Percentiles rank a stretch among this genome's conserved stretches.
These are phyloP conservation scores for Zaprionus ghesquierei DNA, from an alignment of 1,140 invertebrate species.

Conservation along the genomic window DNA sequence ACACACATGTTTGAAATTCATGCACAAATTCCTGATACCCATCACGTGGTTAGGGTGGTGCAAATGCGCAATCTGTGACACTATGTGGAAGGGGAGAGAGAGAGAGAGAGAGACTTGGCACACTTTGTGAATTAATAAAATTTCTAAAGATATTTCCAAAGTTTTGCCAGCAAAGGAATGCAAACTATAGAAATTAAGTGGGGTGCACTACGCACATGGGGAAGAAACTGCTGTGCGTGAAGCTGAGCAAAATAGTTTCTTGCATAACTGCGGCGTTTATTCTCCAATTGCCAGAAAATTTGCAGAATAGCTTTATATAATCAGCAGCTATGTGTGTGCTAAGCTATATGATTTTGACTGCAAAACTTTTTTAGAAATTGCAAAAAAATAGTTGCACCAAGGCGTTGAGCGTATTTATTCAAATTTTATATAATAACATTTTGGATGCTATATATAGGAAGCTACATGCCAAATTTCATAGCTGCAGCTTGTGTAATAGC, in stretches of 20 bases:
- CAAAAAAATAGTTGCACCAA: no score
- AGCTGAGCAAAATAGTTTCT: neutral
- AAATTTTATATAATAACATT: neutral
- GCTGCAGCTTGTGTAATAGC: neutral
- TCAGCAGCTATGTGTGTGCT: neutral
- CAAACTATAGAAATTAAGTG: neutral
- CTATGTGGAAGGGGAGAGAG: neutral
- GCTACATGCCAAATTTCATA: neutral
- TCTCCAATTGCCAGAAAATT: neutral
- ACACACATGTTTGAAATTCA: slow-evolving; percentile 36
- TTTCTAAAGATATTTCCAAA: neutral
- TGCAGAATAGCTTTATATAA: neutral
- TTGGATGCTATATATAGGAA: neutral
- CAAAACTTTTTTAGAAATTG: no score
- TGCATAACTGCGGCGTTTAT: neutral
- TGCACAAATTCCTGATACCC: slow-evolving; percentile 17
- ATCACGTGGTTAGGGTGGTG: neutral
- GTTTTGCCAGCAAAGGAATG: neutral
- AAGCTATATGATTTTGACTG: no score
- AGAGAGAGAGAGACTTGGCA: neutral
- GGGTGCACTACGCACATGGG: neutral
- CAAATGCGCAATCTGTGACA: neutral
- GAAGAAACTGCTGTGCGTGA: neutral
- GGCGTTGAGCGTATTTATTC: no score
- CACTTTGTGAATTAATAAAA: neutral